These are phyloP conservation scores for Dugesia japonica DNA, from an alignment of 2,888 invertebrate genomes.

Conservation along the genomic window DNA sequence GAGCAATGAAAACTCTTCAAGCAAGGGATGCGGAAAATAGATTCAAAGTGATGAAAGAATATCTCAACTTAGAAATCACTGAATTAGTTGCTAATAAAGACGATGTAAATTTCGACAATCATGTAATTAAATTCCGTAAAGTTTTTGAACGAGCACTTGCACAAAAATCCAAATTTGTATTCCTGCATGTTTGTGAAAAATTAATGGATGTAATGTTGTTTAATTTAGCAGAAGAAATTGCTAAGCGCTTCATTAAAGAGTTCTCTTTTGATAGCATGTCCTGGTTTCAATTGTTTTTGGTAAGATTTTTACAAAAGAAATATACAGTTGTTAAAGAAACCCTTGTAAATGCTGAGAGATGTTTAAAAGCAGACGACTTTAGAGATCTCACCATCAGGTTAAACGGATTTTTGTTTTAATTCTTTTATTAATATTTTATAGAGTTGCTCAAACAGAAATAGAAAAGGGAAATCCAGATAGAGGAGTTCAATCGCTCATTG, in stretches of 20 bases:
- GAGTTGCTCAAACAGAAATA: not conserved
- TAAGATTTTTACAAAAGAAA: slow-evolving; percentile 12
- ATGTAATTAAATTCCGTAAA: not conserved
- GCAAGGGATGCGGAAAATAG: not conserved
- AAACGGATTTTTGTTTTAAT: too few species aligned
- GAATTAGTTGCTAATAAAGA: not conserved
- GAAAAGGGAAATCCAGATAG: not conserved
- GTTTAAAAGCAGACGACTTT: not conserved
- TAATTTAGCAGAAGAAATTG: not conserved
- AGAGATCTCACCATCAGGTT: not conserved
- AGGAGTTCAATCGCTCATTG: not conserved
- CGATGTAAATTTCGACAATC: not conserved
- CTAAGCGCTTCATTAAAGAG: not conserved
- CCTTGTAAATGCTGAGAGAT: not conserved
- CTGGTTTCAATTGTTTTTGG: not conserved
- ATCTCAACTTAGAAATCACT: not conserved
- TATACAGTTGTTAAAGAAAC: not conserved
- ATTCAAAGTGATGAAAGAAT: not conserved
- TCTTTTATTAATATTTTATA: too few species aligned
- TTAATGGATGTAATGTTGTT: not conserved
- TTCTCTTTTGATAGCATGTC: not conserved
- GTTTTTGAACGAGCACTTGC: not conserved
- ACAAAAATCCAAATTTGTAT: not conserved
- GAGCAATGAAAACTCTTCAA: not conserved
- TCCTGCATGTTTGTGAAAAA: not conserved